These are phyloP conservation scores for Acanthornis magna DNA, from an alignment of 2,797 vertebrate genomes.

Conservation along the genomic window DNA sequence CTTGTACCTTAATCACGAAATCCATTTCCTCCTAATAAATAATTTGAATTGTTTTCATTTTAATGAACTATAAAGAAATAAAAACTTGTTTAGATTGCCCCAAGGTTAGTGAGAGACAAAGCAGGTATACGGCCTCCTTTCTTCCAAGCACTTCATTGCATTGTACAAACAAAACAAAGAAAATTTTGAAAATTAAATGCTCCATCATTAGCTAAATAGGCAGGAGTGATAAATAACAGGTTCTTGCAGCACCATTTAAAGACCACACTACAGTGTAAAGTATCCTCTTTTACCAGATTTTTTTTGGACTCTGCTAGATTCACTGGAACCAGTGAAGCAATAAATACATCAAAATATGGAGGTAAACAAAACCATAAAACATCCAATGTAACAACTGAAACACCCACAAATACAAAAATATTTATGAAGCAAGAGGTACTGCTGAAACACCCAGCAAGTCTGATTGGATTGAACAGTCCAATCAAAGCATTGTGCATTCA, in stretches of 20 bases:
- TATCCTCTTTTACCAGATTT: not conserved
- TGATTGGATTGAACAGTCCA: slow-evolving; percentile 21
- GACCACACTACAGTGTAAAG: not conserved
- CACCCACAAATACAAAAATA: slow-evolving; percentile 46
- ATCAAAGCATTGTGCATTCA: not conserved
- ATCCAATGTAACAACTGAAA: not conserved
- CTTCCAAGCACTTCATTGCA: not conserved
- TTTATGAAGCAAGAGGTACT: slow-evolving; percentile 34
- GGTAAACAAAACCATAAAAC: slow-evolving; percentile 69
- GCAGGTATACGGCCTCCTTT: not conserved
- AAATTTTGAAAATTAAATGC: slow-evolving; percentile 36
- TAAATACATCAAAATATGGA: slow-evolving; percentile 62
- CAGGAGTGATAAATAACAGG: slow-evolving; percentile 3
- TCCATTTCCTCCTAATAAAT: not conserved
- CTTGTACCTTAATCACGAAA: not conserved
- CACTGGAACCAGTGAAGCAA: slow-evolving; percentile 23
- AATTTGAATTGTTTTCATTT: slow-evolving; percentile 16
- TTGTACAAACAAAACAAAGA: not conserved
- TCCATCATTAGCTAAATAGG: slow-evolving; percentile 40
- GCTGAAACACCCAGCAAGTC: not conserved
- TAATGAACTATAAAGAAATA: slow-evolving; percentile 12
- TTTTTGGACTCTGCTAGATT: not conserved
- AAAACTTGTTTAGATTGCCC: not conserved
- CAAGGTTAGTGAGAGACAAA: not conserved
- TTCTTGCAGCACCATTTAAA: not conserved